Percentiles rank a stretch among this genome's conserved stretches.
Evolutionary conservation across 2,113 vertebrate species (phyloP).

Genomic region (Zingel zingel): DNA sequence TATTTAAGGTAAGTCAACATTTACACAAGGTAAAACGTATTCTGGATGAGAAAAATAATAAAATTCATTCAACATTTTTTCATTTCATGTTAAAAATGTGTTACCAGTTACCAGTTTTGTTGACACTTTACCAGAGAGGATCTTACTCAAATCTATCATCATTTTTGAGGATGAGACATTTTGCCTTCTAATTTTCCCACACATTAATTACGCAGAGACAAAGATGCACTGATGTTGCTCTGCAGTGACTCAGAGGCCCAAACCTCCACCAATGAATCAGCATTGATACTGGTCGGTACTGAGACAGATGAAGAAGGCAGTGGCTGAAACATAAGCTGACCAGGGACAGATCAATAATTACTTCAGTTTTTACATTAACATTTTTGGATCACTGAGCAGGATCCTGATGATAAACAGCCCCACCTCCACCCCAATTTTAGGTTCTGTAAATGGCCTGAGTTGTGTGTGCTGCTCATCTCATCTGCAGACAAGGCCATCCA

Average conservation of each 20-base stretch:
- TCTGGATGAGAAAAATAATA: neutral
- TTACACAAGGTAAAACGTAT: neutral
- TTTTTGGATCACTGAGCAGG: constrained; percentile 9
- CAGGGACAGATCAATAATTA: constrained; percentile 20
- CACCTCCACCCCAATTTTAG: neutral
- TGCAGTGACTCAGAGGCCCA: constrained; percentile 13
- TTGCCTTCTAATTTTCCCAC: neutral
- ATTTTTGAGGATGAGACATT: neutral
- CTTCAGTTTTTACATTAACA: constrained; percentile 28
- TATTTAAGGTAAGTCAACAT: neutral
- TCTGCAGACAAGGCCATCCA: neutral
- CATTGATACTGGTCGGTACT: neutral
- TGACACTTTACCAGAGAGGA: neutral
- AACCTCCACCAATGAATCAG: constrained; percentile 2
- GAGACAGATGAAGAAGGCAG: neutral
- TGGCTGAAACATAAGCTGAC: no score
- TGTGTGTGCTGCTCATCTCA: neutral
- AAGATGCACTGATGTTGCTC: neutral
- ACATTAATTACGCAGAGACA: neutral
- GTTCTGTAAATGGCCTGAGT: neutral
- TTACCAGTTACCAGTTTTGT: neutral
- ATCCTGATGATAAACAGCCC: neutral
- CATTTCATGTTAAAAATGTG: neutral
- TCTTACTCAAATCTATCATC: neutral
- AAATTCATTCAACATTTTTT: neutral